phyloP scores from a whole-genome alignment of 2,888 invertebrate genomes.

The Folsomia candida region DNA sequence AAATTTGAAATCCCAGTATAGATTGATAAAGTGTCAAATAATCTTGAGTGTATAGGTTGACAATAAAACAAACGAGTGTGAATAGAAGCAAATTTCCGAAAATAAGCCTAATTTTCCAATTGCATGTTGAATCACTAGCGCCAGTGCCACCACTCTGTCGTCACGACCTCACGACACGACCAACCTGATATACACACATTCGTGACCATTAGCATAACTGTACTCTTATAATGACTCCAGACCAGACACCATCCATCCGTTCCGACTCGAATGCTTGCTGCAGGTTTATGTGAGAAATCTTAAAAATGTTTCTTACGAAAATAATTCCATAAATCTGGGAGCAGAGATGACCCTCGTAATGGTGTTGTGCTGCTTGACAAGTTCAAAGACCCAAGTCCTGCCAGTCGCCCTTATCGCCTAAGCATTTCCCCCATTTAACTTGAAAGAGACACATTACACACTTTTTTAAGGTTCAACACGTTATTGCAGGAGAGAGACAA shows the following conservation, averaged over 20 bases:
- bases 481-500: not conserved
- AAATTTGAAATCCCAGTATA: too few species aligned
- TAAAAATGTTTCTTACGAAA: too few species aligned
- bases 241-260: not conserved
- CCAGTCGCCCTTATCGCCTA: not conserved
- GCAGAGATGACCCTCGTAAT: not conserved
- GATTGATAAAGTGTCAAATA: too few species aligned
- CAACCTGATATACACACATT: too few species aligned
- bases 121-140: too few species aligned
- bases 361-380: not conserved
- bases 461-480: not conserved
- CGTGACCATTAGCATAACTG: too few species aligned
- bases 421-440: not conserved
- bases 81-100: too few species aligned
- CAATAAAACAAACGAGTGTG: too few species aligned
- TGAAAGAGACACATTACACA: not conserved
- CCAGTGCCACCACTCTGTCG: too few species aligned
- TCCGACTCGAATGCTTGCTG: not conserved
- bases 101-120: too few species aligned
- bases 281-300: not conserved
- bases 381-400: not conserved
- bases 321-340: not conserved
- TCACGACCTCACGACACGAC: too few species aligned
- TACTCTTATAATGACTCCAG: not conserved
- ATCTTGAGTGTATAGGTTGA: too few species aligned